phyloP scores from a whole-genome alignment of 1,140 invertebrate genomes.

The Pissodes strobi region DNA sequence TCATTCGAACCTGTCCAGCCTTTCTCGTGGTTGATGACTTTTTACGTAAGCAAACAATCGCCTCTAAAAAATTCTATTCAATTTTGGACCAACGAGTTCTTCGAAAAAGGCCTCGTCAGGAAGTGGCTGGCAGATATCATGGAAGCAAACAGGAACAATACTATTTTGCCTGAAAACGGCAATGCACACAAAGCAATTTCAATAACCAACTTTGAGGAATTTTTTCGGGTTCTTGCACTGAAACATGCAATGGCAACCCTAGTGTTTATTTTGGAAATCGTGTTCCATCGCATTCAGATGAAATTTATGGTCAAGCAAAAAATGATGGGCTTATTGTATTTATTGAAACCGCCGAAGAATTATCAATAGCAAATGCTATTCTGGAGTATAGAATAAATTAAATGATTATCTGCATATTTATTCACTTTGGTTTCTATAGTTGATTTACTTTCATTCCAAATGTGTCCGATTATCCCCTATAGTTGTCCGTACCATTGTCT shows the following conservation, averaged over 20 bases:
- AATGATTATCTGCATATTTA: no score
- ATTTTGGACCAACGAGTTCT: background rate
- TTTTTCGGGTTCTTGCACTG: background rate
- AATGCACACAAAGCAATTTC: background rate
- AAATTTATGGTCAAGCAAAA: background rate
- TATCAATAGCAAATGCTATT: no score
- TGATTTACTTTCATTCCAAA: no score
- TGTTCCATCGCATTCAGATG: background rate
- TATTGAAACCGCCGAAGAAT: background rate
- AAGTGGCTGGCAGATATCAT: constrained; percentile 1
- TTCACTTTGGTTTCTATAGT: no score
- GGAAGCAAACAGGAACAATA: background rate
- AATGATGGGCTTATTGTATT: background rate
- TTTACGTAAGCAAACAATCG: background rate
- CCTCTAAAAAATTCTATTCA: background rate
- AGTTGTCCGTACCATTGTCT: no score
- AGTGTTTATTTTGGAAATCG: background rate
- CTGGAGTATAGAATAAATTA: background rate
- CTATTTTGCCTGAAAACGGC: background rate
- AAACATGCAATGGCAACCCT: background rate
- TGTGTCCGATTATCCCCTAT: no score
- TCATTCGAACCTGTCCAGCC: background rate
- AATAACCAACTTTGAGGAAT: background rate
- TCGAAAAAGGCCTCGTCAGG: background rate
- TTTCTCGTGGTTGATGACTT: background rate